phyloP scores from a whole-genome alignment of 1,140 invertebrate genomes.

The Drosophila teissieri region DNA sequence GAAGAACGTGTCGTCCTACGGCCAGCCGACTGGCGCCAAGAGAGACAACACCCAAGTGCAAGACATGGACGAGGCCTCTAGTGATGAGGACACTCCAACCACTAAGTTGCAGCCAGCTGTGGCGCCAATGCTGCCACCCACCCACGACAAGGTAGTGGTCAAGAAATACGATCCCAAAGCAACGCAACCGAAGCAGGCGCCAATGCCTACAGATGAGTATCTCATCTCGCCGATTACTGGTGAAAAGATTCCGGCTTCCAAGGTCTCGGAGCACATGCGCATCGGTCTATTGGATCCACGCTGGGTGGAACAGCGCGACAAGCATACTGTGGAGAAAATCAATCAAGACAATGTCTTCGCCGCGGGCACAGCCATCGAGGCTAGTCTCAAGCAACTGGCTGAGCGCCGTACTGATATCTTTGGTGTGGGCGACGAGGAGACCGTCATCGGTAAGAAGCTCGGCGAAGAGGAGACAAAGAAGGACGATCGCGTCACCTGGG shows the following conservation, averaged over 20 bases:
- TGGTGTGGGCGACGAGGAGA: conserved; percentile 99
- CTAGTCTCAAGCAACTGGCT: conserved; percentile 97
- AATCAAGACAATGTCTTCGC: conserved; percentile 88
- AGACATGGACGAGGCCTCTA: conserved; percentile 95
- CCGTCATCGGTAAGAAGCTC: conserved; percentile 99
- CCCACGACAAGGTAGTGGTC: conserved; percentile 97
- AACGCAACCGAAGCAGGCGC: conserved; percentile 85
- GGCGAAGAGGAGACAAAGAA: conserved; percentile 96
- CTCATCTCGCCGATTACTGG: conserved; percentile 99
- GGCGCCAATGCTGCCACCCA: conserved; percentile 91
- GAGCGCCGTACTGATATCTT: conserved; percentile 99
- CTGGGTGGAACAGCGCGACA: conserved; percentile 98
- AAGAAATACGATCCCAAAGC: conserved; percentile 99
- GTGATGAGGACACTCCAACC: conserved; percentile 89
- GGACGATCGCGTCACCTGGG: conserved; percentile 98
- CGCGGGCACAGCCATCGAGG: conserved; percentile 95
- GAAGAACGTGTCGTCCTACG: conserved; percentile 80
- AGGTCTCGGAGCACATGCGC: conserved; percentile 98
- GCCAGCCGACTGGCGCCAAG: conserved; percentile 74
- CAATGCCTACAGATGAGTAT: conserved; percentile 92
- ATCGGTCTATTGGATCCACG: conserved; percentile 98
- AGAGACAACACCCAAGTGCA: conserved; percentile 87
- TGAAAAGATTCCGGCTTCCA: conserved; percentile 97
- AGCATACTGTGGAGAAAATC: conserved; percentile 90
- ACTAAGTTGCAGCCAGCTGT: conserved; percentile 85